Percentiles rank a stretch among this genome's conserved stretches.
Evolutionary conservation across 2,888 invertebrate genomes (phyloP).

Genomic region (Eupithecia inturbata): DNA sequence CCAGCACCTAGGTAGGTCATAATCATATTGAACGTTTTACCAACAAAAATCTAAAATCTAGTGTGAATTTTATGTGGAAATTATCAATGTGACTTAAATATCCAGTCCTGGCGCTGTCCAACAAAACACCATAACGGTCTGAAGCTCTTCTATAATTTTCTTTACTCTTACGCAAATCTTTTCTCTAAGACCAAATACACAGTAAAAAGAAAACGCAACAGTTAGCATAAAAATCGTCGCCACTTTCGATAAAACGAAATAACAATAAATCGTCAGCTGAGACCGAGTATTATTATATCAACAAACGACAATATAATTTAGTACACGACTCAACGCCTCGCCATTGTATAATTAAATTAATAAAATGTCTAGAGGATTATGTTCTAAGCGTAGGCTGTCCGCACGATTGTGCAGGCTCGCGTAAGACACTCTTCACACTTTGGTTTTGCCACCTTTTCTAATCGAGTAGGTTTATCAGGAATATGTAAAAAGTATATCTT

Average conservation of each 20-base stretch:
- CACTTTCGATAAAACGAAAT: constrained; percentile 32
- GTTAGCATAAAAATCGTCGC: constrained; percentile 25
- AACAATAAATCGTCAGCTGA: constrained; percentile 28
- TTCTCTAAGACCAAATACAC: not conserved
- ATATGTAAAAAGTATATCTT: not conserved
- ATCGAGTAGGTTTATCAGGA: no score
- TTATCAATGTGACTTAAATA: no score
- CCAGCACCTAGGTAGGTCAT: no score
- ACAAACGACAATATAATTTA: constrained; percentile 34
- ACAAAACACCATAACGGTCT: not conserved
- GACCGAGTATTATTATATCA: constrained; percentile 30
- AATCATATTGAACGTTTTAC: no score
- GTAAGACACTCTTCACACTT: constrained; percentile 39
- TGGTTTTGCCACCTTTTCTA: not conserved
- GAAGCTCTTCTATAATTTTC: not conserved
- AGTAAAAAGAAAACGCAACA: constrained; percentile 18
- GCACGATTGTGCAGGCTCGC: constrained; percentile 40
- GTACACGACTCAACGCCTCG: constrained; percentile 55
- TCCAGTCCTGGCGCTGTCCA: not conserved
- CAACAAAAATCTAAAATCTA: no score
- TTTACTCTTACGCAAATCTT: not conserved
- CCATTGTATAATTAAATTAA: constrained; percentile 64
- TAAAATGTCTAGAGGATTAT: constrained; percentile 65
- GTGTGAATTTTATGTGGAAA: no score
- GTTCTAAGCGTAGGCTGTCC: constrained; percentile 51